phyloP scores from a whole-genome alignment of 2,113 vertebrate species.

The Pica pica region DNA sequence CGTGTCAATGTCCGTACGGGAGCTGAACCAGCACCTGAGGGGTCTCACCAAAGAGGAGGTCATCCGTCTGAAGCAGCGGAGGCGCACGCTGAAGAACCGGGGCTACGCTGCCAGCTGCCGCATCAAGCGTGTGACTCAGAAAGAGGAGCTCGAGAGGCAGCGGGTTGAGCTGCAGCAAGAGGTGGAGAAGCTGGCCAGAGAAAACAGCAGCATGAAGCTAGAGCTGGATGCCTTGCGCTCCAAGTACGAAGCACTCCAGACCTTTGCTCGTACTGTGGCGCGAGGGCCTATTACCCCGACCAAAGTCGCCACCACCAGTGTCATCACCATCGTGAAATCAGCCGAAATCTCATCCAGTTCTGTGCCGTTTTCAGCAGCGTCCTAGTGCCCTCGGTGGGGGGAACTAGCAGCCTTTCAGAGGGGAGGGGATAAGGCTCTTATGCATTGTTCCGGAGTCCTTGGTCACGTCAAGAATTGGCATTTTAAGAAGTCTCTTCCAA shows the following conservation, averaged over 20 bases:
- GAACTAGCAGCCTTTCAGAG: constrained; percentile 50
- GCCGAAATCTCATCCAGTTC: constrained; percentile 73
- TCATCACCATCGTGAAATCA: constrained; percentile 98
- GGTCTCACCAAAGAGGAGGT: constrained; percentile 92
- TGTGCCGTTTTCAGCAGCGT: constrained; percentile 78
- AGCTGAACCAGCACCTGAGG: constrained; percentile 94
- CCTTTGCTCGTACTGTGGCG: constrained; percentile 89
- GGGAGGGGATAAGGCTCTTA: constrained; percentile 31
- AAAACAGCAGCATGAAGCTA: constrained; percentile 91
- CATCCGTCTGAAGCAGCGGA: constrained; percentile 87
- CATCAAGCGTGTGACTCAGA: constrained; percentile 92
- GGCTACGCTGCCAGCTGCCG: constrained; percentile 95
- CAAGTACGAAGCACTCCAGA: constrained; percentile 92
- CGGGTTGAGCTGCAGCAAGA: constrained; percentile 89
- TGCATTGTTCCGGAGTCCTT: constrained; percentile 29
- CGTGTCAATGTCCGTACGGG: constrained; percentile 93
- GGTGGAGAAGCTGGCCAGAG: constrained; percentile 91
- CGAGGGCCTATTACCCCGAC: constrained; percentile 81
- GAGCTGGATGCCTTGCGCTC: constrained; percentile 90
- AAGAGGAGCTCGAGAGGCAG: constrained; percentile 91
- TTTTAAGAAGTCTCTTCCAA: constrained; percentile 50
- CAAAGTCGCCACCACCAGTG: constrained; percentile 92
- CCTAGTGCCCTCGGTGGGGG: constrained; percentile 67
- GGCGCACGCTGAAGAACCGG: constrained; percentile 91
- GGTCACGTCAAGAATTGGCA: constrained; percentile 54